A percentile compares a stretch with the other conserved stretches of the same genome.
Conservation (phyloP, 2,888 invertebrate species). For the Copidosoma aretas region DNA sequence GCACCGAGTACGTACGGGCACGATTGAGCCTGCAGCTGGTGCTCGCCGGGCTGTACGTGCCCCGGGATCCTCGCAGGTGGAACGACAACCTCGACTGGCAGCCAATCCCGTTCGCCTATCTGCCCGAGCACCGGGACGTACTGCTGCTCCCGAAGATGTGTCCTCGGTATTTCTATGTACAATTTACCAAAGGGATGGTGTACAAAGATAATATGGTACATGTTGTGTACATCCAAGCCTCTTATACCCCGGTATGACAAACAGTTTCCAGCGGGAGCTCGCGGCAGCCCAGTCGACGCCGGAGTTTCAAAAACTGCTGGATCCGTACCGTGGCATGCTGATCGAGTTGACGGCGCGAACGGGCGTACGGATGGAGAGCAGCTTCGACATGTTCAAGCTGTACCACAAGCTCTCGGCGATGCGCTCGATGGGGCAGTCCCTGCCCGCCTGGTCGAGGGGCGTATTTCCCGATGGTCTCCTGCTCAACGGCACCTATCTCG, state of each 20-base stretch:
- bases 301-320: constrained; percentile 37
- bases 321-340: constrained; percentile 43
- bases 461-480: constrained; percentile 63
- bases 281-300: constrained; percentile 39
- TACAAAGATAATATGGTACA: too few species aligned
- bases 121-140: constrained; percentile 41
- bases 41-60: constrained; percentile 73
- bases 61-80: constrained; percentile 66
- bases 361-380: constrained; percentile 38
- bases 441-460: constrained; percentile 66
- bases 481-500: constrained; percentile 63
- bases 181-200: too few species aligned
- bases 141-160: constrained; percentile 46
- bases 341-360: constrained; percentile 41
- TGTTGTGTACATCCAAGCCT: neutral
- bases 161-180: constrained; percentile 49
- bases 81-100: constrained; percentile 70
- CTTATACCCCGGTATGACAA: too few species aligned
- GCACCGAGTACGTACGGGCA: constrained; percentile 76
- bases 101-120: constrained; percentile 66
- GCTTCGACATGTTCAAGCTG: constrained; percentile 42
- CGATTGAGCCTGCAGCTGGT: constrained; percentile 76
- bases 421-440: constrained; percentile 65
- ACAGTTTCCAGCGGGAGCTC: constrained; percentile 48
- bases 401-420: constrained; percentile 56